A percentile compares a stretch with the other conserved stretches of the same genome.
phyloP scores from a whole-genome alignment of 2,888 invertebrate genomes.

The Monopis laevigella region DNA sequence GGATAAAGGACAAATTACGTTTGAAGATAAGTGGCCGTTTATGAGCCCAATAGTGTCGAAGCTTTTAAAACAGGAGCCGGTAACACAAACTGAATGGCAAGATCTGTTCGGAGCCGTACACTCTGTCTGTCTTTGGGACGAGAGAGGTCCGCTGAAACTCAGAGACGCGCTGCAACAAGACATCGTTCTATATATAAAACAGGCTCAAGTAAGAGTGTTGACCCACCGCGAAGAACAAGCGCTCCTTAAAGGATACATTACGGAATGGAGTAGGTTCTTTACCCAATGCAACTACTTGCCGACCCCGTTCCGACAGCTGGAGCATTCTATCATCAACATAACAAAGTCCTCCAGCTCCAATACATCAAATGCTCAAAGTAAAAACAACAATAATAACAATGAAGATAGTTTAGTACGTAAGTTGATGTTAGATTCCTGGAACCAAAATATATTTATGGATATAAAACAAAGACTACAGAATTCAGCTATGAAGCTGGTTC shows the following conservation, averaged over 20 bases:
- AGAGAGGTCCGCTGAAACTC: constrained; percentile 90
- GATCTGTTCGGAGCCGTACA: constrained; percentile 97
- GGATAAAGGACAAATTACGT: constrained; percentile 85
- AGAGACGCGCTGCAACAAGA: constrained; percentile 89
- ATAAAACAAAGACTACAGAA: constrained; percentile 93
- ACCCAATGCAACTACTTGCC: constrained; percentile 97
- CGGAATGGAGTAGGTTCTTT: constrained; percentile 98
- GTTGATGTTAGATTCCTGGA: constrained; percentile 99
- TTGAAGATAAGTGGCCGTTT: constrained; percentile 96
- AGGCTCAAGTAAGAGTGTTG: constrained; percentile 89
- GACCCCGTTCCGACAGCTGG: constrained; percentile 93
- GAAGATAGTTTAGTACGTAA: constrained; percentile 94
- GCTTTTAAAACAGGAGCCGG: constrained; percentile 92
- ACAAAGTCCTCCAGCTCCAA: constrained; percentile 49
- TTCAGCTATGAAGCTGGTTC: constrained; percentile 97
- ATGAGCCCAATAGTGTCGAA: constrained; percentile 95
- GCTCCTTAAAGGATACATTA: constrained; percentile 94
- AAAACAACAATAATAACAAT: constrained; percentile 65
- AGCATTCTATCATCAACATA: constrained; percentile 78
- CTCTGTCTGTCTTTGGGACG: constrained; percentile 96
- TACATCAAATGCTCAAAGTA: constrained; percentile 49
- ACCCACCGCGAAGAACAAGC: constrained; percentile 95
- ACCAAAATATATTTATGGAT: constrained; percentile 94
- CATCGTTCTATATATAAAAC: constrained; percentile 92
- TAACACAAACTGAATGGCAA: constrained; percentile 96